These are phyloP conservation scores for Stenoptilia bipunctidactyla DNA, from an alignment of 2,888 invertebrate genomes.

Conservation along the genomic window DNA sequence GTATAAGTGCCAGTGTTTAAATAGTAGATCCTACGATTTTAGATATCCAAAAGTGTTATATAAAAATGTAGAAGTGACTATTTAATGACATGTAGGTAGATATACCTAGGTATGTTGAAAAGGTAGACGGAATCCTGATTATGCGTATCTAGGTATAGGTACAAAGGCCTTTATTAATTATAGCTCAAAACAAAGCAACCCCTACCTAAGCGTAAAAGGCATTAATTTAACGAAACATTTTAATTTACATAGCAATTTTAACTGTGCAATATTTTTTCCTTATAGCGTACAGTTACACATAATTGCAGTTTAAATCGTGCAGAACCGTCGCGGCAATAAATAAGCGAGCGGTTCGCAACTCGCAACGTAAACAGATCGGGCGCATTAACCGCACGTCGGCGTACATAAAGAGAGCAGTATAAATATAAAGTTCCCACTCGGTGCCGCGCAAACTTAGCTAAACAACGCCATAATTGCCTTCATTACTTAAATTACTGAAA, in stretches of 20 bases:
- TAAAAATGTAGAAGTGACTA: too few species aligned
- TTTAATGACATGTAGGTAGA: too few species aligned
- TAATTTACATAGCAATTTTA: slow-evolving; percentile 15
- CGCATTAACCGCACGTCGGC: slow-evolving; percentile 69
- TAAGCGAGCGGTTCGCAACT: slow-evolving; percentile 50
- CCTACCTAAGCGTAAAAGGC: too few species aligned
- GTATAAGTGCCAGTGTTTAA: too few species aligned
- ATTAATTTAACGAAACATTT: not conserved
- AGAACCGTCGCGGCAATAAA: slow-evolving; percentile 60
- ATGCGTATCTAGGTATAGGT: too few species aligned
- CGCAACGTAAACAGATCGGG: slow-evolving; percentile 68
- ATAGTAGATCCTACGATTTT: too few species aligned
- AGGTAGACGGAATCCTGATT: too few species aligned
- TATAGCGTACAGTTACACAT: slow-evolving; percentile 43
- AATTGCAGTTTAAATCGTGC: slow-evolving; percentile 69
- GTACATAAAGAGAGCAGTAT: slow-evolving; percentile 69
- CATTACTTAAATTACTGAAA: slow-evolving; percentile 73
- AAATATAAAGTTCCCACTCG: slow-evolving; percentile 70
- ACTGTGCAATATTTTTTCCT: slow-evolving; percentile 57
- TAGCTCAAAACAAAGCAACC: too few species aligned
- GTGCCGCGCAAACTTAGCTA: slow-evolving; percentile 70
- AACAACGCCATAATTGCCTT: slow-evolving; percentile 73
- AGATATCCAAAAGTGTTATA: too few species aligned
- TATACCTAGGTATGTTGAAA: too few species aligned
- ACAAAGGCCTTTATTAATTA: too few species aligned